Percentiles rank a stretch among this genome's conserved stretches.
phyloP scores from a whole-genome alignment of 2,113 vertebrate genomes.

The Mandrillus leucophaeus region DNA sequence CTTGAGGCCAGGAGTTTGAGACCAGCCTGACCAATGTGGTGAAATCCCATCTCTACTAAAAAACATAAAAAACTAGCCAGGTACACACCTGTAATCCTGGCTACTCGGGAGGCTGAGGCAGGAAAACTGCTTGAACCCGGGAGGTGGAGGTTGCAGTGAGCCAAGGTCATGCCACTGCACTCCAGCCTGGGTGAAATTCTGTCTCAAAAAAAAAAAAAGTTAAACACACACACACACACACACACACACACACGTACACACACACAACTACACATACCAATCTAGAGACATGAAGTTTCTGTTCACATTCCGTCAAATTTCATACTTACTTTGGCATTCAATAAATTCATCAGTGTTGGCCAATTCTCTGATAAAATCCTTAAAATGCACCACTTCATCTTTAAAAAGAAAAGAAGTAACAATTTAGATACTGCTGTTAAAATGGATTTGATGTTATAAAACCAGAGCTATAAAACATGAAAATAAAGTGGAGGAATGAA shows the following conservation, averaged over 20 bases:
- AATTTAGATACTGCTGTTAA: background rate
- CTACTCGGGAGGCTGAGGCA: no score
- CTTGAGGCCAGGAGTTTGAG: no score
- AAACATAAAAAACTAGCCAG: no score
- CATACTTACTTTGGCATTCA: slow-evolving; percentile 59
- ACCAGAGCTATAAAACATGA: slow-evolving; percentile 15
- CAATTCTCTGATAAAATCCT: slow-evolving; percentile 57
- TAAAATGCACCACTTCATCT: slow-evolving; percentile 55
- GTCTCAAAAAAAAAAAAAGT: no score
- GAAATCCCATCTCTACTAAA: no score
- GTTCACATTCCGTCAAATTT: slow-evolving; percentile 2
- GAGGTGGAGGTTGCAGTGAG: no score
- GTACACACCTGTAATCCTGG: no score
- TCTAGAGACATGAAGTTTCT: background rate
- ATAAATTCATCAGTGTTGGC: slow-evolving; percentile 42
- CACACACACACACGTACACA: background rate
- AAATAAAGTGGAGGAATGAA: background rate
- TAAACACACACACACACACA: background rate
- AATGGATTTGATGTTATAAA: slow-evolving; percentile 3
- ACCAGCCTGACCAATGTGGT: no score
- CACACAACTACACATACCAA: background rate
- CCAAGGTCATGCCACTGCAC: no score
- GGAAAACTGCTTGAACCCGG: no score
- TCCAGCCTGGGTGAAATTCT: no score
- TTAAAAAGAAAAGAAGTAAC: background rate